Evolutionary conservation across 2,888 invertebrate genomes (phyloP).

Genomic region (Harpalus rubripes): DNA sequence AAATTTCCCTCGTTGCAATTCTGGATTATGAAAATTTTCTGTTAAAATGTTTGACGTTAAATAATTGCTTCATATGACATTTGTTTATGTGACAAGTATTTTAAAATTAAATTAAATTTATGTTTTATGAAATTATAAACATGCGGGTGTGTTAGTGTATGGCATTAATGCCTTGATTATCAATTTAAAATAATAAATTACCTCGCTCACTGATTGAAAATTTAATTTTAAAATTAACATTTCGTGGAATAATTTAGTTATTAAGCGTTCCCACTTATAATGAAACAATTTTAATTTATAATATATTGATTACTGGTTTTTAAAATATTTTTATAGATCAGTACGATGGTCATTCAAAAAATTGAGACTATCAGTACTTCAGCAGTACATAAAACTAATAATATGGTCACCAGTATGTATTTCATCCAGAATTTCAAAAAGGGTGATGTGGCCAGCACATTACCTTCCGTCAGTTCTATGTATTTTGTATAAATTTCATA

Average conservation of each 20-base stretch:
- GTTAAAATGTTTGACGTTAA: slow-evolving; percentile 20
- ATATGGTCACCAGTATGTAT: too few relatives aligned
- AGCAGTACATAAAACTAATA: too few relatives aligned
- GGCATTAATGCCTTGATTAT: background rate
- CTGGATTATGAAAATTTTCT: slow-evolving; percentile 28
- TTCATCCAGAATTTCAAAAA: too few relatives aligned
- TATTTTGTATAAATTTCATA: too few relatives aligned
- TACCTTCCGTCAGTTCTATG: too few relatives aligned
- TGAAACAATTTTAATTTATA: too few relatives aligned
- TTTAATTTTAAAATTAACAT: slow-evolving; percentile 20
- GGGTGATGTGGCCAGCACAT: too few relatives aligned
- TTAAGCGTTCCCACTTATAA: too few relatives aligned
- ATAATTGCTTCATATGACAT: slow-evolving; percentile 22
- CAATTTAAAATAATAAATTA: slow-evolving; percentile 26
- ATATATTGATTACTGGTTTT: too few relatives aligned
- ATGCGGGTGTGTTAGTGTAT: background rate
- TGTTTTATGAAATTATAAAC: slow-evolving; percentile 24
- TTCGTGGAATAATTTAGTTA: background rate
- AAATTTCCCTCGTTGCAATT: slow-evolving; percentile 1
- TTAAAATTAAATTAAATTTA: slow-evolving; percentile 26
- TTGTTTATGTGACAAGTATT: slow-evolving; percentile 30
- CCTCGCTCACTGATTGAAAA: slow-evolving; percentile 3
- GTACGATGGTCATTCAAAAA: too few relatives aligned
- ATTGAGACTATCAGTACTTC: too few relatives aligned
- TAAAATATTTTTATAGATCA: too few relatives aligned